phyloP scores from a whole-genome alignment of 1,140 invertebrate species.

The Pseudachorutes palmiensis region DNA sequence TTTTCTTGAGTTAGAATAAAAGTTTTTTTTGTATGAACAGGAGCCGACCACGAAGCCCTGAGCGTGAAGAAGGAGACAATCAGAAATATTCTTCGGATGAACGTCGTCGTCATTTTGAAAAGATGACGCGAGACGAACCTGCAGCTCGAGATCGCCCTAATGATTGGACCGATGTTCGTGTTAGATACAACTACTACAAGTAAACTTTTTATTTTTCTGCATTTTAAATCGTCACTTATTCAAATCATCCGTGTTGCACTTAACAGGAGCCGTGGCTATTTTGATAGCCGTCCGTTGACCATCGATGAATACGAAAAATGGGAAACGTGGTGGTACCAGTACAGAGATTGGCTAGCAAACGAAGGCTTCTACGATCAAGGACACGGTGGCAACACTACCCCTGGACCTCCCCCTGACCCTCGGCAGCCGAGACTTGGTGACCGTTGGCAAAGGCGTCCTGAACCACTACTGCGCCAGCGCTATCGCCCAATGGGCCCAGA shows the following conservation, averaged over 20 bases:
- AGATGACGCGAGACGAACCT: conserved; percentile 30
- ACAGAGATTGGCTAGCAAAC: conserved; percentile 79
- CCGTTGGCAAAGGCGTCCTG: conserved; percentile 15
- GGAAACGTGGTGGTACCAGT: conserved; percentile 91
- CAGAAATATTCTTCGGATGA: conserved; percentile 26
- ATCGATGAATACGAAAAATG: conserved; percentile 79
- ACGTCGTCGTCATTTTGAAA: conserved; percentile 30
- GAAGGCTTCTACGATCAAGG: conserved; percentile 44
- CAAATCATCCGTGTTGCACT: conserved; percentile 19
- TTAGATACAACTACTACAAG: conserved; percentile 72
- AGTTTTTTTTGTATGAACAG: conserved; percentile 16
- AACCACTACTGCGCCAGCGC: conserved; percentile 18
- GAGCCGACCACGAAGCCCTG: conserved; percentile 28
- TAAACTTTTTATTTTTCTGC: conserved; percentile 10
- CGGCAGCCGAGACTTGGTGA: conserved; percentile 3
- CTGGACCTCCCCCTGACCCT: not conserved
- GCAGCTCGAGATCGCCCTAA: conserved; percentile 48
- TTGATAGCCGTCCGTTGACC: conserved; percentile 56
- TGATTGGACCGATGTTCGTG: conserved; percentile 74
- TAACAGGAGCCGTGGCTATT: conserved; percentile 64
- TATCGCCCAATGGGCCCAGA: conserved; percentile 8
- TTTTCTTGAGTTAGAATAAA: not conserved
- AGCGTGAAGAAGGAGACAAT: conserved; percentile 24
- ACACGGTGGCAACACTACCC: not conserved
- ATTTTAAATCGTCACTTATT: not conserved